These are phyloP conservation scores for Fulica atra DNA, from an alignment of 2,113 vertebrate species.

Conservation along the genomic window DNA sequence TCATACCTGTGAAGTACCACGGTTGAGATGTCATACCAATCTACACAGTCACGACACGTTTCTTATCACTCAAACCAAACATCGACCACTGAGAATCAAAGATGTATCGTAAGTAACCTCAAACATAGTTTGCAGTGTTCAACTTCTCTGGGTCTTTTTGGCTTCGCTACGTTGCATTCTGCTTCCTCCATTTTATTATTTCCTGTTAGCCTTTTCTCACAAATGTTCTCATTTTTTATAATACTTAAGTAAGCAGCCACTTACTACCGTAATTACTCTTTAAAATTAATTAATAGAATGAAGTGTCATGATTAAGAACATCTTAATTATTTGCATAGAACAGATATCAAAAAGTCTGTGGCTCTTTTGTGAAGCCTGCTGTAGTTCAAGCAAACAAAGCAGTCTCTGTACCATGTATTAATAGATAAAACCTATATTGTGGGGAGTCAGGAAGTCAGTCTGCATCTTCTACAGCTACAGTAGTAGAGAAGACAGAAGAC, in stretches of 20 bases:
- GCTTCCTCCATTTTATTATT: neutral
- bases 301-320: neutral
- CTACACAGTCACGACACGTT: neutral
- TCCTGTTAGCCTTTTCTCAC: neutral
- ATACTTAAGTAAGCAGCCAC: neutral
- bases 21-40: neutral
- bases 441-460: neutral
- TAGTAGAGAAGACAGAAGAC: neutral
- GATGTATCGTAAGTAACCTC: neutral
- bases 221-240: neutral
- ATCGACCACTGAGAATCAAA: neutral
- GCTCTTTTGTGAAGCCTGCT: neutral
- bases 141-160: neutral
- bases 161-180: neutral
- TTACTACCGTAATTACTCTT: neutral
- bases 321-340: neutral
- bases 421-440: neutral
- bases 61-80: neutral
- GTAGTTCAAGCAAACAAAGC: neutral
- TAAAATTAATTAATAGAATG: constrained; percentile 2
- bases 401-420: neutral
- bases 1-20: neutral
- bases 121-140: neutral
- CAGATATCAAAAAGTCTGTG: neutral
- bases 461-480: neutral